Base-by-base conservation (phyloP, 2,888 invertebrate genomes). In the Latheticus oryzae region DNA sequence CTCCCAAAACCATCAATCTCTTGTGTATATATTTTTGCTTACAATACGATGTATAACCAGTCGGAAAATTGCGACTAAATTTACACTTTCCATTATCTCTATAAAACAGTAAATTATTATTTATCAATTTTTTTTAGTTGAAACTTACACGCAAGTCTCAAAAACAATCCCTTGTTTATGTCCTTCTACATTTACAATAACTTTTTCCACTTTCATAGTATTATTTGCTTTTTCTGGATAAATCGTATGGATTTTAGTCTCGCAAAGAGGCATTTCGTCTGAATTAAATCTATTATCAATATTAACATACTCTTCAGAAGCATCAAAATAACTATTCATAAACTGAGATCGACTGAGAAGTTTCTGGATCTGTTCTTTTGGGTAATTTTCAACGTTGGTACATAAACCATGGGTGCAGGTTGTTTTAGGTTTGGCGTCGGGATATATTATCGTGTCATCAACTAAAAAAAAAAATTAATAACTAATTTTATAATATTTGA, bases 151-250 rank as follows among this genome's bases (percentile, higher is more conserved):
- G 81, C 92, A 93, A 60, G 84, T 83, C 74, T 92, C 91, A 1
- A 88, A 84, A 35, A 85, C 82, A 35, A 91, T 83, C 16, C 86
- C 87, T 76, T 92, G 92, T 16, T 84, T 79, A 52, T 85, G 86
- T 0, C 82, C 77, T 0, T 83, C 82, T 4, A 83, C 82, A 72
- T 92, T 89, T 1, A 90, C 79, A 7, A 92, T 83, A 24, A 82
- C 81, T 63, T 84, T 79, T 85, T 87, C 89, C 42, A 84, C 79
- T 2, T 83, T 83, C 3, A 84, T 77, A 45, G 79, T 77, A 51
- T 84, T 86, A 38, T 79, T 72, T 0, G 85, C 88, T 0, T 80
- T 79, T 72, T 84, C 79, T 0, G 90, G 90, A 58, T 80, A 83
- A 3, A 85, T 76, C 0, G 87, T 72, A 76, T 83, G 79, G 28